Conservation (phyloP, 2,797 vertebrate genomes). For the Anguilla megastoma region DNA sequence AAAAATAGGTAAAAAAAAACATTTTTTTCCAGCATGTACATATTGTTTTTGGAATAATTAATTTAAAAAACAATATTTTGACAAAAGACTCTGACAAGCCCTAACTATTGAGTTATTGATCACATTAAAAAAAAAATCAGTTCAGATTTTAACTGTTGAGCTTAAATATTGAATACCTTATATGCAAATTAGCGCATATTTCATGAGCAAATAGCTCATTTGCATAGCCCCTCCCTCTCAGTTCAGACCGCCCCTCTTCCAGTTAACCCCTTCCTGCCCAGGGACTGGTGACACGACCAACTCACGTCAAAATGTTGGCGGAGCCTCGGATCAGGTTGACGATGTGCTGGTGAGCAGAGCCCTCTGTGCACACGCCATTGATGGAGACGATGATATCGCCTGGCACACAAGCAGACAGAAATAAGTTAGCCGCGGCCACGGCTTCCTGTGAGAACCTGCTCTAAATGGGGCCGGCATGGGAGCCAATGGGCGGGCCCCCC, state of each 20-base stretch:
- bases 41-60: no score
- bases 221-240: background rate
- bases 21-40: no score
- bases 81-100: no score
- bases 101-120: no score
- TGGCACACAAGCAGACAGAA: conserved; percentile 49
- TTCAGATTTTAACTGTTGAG: no score
- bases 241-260: background rate
- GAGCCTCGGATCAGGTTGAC: conserved; percentile 83
- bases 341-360: conserved; percentile 79
- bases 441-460: background rate
- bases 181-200: no score
- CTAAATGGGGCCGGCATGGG: background rate
- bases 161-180: no score
- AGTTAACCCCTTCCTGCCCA: background rate
- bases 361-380: conserved; percentile 80
- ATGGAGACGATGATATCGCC: conserved; percentile 86
- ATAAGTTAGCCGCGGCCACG: background rate
- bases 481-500: background rate
- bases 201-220: no score
- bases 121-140: no score
- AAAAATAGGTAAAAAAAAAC: no score
- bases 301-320: conserved; percentile 85
- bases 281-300: background rate
- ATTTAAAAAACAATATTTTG: no score